Percentiles rank a stretch among this genome's conserved stretches.
Conservation (phyloP, 2,888 invertebrate genomes). For the Lysandra bellargus region DNA sequence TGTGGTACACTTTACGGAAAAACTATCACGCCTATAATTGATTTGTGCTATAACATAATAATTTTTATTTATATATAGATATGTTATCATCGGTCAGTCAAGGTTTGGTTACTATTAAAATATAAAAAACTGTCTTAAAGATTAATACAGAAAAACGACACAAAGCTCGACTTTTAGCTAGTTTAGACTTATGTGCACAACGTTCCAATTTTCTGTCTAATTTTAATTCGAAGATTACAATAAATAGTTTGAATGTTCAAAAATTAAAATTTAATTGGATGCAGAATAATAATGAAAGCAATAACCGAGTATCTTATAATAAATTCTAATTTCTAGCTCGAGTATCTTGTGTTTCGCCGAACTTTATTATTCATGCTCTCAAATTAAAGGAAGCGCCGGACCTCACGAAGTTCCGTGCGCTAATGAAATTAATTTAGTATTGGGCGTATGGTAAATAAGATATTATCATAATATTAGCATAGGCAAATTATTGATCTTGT, state of each 20-base stretch:
- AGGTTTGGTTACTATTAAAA: too few species aligned
- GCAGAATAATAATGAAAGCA: background rate
- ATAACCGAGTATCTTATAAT: background rate
- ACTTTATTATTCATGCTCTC: conserved; percentile 13
- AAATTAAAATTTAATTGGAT: background rate
- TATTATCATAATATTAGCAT: background rate
- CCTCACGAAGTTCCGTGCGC: background rate
- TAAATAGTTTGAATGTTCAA: background rate
- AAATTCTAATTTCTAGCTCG: background rate
- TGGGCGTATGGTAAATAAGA: background rate
- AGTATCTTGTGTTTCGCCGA: background rate
- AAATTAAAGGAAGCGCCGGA: conserved; percentile 14
- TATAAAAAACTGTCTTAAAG: too few species aligned
- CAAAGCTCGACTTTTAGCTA: too few species aligned
- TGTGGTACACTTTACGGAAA: too few species aligned
- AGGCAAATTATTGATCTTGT: too few species aligned
- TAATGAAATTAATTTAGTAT: background rate
- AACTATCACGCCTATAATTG: too few species aligned
- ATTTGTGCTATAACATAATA: too few species aligned
- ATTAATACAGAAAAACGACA: too few species aligned
- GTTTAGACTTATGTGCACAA: too few species aligned
- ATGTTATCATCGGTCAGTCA: too few species aligned
- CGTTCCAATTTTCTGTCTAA: too few species aligned
- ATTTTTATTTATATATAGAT: too few species aligned
- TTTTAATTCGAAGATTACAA: background rate